phyloP scores from a whole-genome alignment of 1,140 invertebrate genomes.

The Eumeta japonica region DNA sequence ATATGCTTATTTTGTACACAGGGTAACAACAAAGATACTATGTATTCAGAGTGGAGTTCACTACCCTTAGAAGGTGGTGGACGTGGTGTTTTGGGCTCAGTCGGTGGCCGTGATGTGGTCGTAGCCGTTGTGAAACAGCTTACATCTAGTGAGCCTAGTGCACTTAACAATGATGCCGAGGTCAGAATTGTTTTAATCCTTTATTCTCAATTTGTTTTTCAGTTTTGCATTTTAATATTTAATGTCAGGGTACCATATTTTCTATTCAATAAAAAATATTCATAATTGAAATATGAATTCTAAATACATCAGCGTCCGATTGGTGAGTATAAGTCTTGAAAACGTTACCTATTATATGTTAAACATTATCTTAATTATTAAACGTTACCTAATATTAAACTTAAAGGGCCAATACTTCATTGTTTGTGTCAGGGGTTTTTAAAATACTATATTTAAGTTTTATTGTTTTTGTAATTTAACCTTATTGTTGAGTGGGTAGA shows the following conservation, averaged over 20 bases:
- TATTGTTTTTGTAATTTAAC: too few species aligned
- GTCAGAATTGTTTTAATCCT: constrained; percentile 36
- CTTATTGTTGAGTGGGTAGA: too few species aligned
- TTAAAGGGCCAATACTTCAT: too few species aligned
- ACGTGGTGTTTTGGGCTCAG: constrained; percentile 84
- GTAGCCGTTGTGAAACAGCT: constrained; percentile 80
- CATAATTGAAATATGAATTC: too few species aligned
- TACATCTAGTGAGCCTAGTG: constrained; percentile 73
- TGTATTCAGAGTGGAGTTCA: constrained; percentile 87
- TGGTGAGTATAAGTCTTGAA: too few species aligned
- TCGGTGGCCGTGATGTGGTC: constrained; percentile 80
- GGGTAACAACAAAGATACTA: constrained; percentile 61
- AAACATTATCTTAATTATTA: too few species aligned
- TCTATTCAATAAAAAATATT: neutral
- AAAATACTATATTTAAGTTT: too few species aligned
- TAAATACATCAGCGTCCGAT: too few species aligned
- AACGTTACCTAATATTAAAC: too few species aligned
- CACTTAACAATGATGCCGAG: constrained; percentile 74
- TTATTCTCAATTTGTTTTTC: neutral
- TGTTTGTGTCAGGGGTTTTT: too few species aligned
- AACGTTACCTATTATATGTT: too few species aligned
- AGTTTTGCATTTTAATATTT: neutral
- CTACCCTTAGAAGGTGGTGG: constrained; percentile 67
- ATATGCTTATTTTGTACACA: constrained; percentile 16
- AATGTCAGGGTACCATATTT: constrained; percentile 2